phyloP scores from a whole-genome alignment of 2,113 vertebrate genomes.

The Callocephalon fimbriatum region DNA sequence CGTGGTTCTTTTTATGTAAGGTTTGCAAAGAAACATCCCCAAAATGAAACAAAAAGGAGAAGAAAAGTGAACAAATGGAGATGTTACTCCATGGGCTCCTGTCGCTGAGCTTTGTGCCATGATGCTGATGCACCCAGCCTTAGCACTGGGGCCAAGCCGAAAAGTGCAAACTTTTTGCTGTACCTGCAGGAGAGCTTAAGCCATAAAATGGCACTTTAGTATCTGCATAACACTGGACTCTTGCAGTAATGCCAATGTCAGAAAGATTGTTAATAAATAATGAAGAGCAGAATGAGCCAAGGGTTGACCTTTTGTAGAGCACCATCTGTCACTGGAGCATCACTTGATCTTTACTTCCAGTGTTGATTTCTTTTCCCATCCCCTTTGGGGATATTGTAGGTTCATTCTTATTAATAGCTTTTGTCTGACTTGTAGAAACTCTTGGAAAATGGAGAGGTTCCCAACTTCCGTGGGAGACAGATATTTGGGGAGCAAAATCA shows the following conservation, averaged over 20 bases:
- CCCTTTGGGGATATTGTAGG: neutral
- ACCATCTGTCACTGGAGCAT: slow-evolving; percentile 66
- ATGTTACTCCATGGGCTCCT: neutral
- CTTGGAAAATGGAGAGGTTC: slow-evolving; percentile 25
- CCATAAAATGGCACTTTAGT: slow-evolving; percentile 70
- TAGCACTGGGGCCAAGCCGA: neutral
- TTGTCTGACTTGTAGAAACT: slow-evolving; percentile 16
- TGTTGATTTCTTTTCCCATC: neutral
- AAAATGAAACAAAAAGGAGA: neutral
- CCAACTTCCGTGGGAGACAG: neutral
- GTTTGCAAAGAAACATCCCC: neutral
- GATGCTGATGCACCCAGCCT: neutral
- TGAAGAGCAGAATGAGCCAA: slow-evolving; percentile 66
- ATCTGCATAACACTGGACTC: slow-evolving; percentile 59
- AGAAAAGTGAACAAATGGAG: neutral
- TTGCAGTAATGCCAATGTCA: slow-evolving; percentile 57
- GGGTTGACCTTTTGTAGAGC: slow-evolving; percentile 75
- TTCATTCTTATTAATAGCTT: slow-evolving; percentile 42
- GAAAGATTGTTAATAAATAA: slow-evolving; percentile 77
- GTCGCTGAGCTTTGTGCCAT: neutral
- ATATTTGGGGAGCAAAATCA: slow-evolving; percentile 21
- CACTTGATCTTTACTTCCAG: slow-evolving; percentile 58
- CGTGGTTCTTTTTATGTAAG: neutral
- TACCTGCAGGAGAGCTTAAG: slow-evolving; percentile 72
- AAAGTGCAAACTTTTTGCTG: slow-evolving; percentile 63